Base-by-base conservation (phyloP, 2,797 vertebrate genomes). In the Characodon lateralis region DNA sequence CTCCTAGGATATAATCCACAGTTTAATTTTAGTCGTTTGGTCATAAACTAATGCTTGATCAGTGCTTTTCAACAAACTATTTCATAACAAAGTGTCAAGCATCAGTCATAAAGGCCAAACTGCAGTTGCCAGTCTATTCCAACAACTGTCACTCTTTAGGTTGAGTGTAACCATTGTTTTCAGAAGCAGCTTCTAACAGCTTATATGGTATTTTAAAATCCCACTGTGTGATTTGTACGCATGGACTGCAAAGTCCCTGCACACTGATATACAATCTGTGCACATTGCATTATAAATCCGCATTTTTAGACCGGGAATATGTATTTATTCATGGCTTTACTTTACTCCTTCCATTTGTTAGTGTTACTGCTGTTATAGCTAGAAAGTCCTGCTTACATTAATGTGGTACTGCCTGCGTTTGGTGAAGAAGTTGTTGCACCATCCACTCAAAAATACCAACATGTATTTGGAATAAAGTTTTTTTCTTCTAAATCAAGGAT, bases 241-340 rank as follows among this genome's bases (percentile, higher is more conserved):
- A 66, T 66, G 24, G 39, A n/a, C 6, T 69, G 41, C 66, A 46
- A 69, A 69, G 5, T 69, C 41, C 66, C 66, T 26, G 24, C 66
- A 2, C 39, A 46, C 24, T 14, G 66, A n/a, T 26, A 69, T 43
- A 13, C 66, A 69, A 24, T 14, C 13, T 69, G 10, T 68, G 41
- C 22, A 69, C 24, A 46, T 16, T 46, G 66, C 41, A 46, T 66
- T 66, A 10, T 41, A 66, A 66, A 66, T 66, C 63, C 8, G 41
- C 39, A 41, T 5, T 24, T 66, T 41, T 43, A 24, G 9, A 13
- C 63, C 63, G 6, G 24, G 24, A 69, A n/a, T 16, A 69, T 69
- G 66, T 69, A 69, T 69, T 69, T 46, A 69, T 69, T 69, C 41
- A 69, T 69, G 66, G 9, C 10, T 69, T 69, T 69, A 16, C 66